A percentile compares a stretch with the other conserved stretches of the same genome.
phyloP scores from a whole-genome alignment of 2,113 vertebrate genomes.

The Tympanuchus pallidicinctus region DNA sequence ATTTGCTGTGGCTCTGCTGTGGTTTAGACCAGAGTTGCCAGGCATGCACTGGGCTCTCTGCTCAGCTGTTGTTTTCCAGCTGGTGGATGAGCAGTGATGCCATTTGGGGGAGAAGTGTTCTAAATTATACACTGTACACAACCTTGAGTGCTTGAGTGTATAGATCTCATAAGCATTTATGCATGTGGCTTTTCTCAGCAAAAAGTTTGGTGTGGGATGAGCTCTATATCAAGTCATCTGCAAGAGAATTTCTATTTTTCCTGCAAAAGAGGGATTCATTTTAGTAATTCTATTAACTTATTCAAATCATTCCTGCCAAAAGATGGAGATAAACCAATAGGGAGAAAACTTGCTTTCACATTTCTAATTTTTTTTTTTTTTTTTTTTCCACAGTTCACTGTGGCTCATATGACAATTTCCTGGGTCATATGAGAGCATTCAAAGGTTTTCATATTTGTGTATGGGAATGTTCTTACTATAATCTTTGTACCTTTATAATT shows the following conservation, averaged over 20 bases:
- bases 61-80: background rate
- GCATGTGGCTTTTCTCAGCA: background rate
- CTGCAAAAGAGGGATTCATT: background rate
- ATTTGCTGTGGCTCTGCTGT: background rate
- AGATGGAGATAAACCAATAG: background rate
- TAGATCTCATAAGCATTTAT: background rate
- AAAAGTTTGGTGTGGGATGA: background rate
- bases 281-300: background rate
- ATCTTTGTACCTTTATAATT: background rate
- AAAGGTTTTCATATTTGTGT: background rate
- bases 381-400: background rate
- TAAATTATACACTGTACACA: background rate
- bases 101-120: background rate
- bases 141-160: background rate
- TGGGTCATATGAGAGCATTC: background rate
- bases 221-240: constrained; percentile 13
- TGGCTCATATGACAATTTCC: background rate
- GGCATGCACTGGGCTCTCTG: background rate
- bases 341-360: background rate
- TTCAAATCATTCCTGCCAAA: background rate
- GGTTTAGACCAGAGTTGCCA: background rate
- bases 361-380: background rate
- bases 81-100: background rate
- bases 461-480: background rate
- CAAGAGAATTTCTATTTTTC: constrained; percentile 7